These are phyloP conservation scores for Cladorhizidae sp. DNA, from an alignment of 37 sponge, comb jelly and placozoan genomes.

Conservation along the genomic window DNA sequence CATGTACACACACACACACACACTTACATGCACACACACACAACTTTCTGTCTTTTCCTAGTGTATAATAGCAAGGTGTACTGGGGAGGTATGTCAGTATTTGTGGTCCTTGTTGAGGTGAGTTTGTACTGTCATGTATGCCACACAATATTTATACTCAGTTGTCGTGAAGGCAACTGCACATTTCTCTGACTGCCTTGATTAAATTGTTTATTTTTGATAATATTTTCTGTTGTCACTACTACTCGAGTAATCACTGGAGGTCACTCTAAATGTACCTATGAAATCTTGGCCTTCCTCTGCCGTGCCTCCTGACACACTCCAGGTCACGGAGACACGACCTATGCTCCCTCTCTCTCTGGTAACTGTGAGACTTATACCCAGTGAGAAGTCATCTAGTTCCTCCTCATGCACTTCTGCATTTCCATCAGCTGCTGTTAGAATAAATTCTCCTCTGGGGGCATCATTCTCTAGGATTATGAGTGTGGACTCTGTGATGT, in stretches of 20 bases:
- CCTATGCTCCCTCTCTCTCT: conserved; percentile 71
- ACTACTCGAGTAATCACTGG: too few species aligned
- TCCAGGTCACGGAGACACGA: conserved; percentile 51
- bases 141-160: too few species aligned
- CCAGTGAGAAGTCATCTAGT: conserved; percentile 37
- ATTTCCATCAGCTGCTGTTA: conserved; percentile 8
- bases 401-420: conserved; percentile 20
- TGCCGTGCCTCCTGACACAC: conserved; percentile 52
- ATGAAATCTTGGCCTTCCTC: conserved; percentile 36
- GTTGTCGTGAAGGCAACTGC: background rate
- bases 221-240: too few species aligned
- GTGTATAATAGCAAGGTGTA: too few species aligned
- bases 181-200: background rate
- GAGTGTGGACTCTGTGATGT: conserved; percentile 21
- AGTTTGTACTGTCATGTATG: too few species aligned
- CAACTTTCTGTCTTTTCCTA: too few species aligned
- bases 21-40: too few species aligned
- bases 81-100: too few species aligned
- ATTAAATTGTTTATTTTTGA: too few species aligned
- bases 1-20: too few species aligned
- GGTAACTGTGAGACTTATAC: conserved; percentile 71
- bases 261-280: conserved; percentile 16
- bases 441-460: conserved; percentile 68
- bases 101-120: too few species aligned
- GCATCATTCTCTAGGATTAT: conserved; percentile 76